Percentiles rank a stretch among this genome's conserved stretches.
These are phyloP conservation scores for Plemyria rubiginata DNA, from an alignment of 2,888 invertebrate species.

Conservation along the genomic window DNA sequence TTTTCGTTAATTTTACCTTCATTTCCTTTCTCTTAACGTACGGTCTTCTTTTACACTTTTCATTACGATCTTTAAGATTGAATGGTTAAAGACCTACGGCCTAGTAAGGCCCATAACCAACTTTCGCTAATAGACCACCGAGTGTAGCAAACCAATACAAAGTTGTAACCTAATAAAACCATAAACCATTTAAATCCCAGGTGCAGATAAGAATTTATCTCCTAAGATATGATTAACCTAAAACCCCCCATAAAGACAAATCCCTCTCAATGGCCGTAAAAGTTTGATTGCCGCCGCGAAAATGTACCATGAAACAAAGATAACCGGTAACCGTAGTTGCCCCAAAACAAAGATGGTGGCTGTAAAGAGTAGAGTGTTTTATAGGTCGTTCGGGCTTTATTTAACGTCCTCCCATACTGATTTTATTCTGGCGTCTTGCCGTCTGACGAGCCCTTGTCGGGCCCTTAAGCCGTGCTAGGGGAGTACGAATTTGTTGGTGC, in stretches of 20 bases:
- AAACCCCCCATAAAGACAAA: slow-evolving; percentile 37
- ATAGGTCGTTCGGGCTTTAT: slow-evolving; percentile 74
- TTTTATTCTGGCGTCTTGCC: slow-evolving; percentile 73
- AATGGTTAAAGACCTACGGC: not conserved
- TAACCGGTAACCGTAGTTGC: slow-evolving; percentile 58
- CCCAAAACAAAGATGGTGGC: slow-evolving; percentile 71
- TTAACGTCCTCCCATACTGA: slow-evolving; percentile 74
- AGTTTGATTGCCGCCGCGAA: slow-evolving; percentile 44
- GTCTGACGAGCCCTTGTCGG: slow-evolving; percentile 50
- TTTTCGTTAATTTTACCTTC: not conserved
- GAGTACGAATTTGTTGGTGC: slow-evolving; percentile 32
- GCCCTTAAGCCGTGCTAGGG: slow-evolving; percentile 25
- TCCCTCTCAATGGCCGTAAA: slow-evolving; percentile 41
- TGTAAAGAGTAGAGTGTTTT: slow-evolving; percentile 66
- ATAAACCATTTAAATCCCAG: slow-evolving; percentile 30
- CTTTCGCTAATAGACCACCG: not conserved
- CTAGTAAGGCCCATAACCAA: not conserved
- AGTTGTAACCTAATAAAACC: slow-evolving; percentile 1
- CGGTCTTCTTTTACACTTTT: no score
- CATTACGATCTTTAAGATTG: not conserved
- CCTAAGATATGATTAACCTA: slow-evolving; percentile 38
- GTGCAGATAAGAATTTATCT: slow-evolving; percentile 26
- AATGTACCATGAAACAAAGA: slow-evolving; percentile 43
- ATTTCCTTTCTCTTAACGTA: not conserved
- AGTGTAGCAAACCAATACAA: not conserved